phyloP scores from a whole-genome alignment of 2,113 vertebrate species.

The Hydrochoerus hydrochaeris region DNA sequence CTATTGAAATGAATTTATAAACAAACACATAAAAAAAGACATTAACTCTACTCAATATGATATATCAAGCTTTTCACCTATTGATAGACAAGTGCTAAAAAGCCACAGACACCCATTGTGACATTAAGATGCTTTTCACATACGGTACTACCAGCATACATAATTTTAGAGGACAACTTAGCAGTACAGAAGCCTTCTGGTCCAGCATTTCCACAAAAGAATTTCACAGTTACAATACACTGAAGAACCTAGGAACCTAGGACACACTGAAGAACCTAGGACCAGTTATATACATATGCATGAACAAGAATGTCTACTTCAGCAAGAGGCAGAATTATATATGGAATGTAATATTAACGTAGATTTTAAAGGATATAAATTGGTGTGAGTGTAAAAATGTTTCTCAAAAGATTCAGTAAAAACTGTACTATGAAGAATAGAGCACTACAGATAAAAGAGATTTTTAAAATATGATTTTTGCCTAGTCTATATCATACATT shows the following conservation, averaged over 20 bases:
- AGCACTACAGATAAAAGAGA: background rate
- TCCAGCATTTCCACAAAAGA: background rate
- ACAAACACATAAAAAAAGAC: background rate
- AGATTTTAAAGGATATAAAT: background rate
- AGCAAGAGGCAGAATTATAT: background rate
- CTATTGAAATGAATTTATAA: background rate
- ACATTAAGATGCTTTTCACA: background rate
- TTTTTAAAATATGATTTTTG: slow-evolving; percentile 1
- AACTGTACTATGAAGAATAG: background rate
- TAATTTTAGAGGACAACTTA: background rate
- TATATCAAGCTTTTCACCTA: background rate
- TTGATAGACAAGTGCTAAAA: background rate
- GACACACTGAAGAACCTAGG: background rate
- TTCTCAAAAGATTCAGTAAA: background rate
- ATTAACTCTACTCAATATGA: background rate
- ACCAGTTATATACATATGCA: background rate
- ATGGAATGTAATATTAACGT: background rate
- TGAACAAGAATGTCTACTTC: background rate
- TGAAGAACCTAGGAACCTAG: background rate
- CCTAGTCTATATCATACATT: background rate
- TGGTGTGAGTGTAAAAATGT: background rate
- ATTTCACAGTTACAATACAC: background rate
- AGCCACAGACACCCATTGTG: background rate
- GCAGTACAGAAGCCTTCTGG: background rate
- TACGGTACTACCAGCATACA: background rate